Percentiles rank a stretch among this genome's conserved stretches.
Conservation (phyloP, 2,113 vertebrate species). For the Sialia sialis region DNA sequence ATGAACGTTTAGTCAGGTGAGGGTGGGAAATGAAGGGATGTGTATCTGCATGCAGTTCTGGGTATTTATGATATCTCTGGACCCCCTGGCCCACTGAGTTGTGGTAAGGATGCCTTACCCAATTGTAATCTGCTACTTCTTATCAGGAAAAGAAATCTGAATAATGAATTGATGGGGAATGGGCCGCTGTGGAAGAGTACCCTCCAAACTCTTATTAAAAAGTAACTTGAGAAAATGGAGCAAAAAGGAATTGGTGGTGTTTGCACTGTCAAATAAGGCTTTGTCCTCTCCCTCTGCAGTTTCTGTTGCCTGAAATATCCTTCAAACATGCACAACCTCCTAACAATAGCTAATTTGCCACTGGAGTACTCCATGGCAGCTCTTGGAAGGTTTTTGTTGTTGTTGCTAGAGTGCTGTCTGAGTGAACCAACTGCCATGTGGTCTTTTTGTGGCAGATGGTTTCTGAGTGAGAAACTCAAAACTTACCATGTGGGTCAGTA, state of each 20-base stretch:
- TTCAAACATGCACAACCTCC: not conserved
- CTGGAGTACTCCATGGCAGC: not conserved
- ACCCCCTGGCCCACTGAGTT: not conserved
- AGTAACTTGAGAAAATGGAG: not conserved
- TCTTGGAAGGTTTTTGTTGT: not conserved
- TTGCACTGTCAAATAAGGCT: not conserved
- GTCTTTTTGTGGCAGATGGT: not conserved
- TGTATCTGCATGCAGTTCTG: fast-evolving
- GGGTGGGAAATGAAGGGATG: not conserved
- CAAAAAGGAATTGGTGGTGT: not conserved
- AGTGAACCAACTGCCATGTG: not conserved
- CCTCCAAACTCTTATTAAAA: not conserved
- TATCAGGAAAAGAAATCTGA: not conserved
- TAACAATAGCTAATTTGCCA: not conserved
- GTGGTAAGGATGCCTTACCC: no score
- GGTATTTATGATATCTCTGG: not conserved
- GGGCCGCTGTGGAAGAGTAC: not conserved
- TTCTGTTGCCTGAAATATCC: not conserved
- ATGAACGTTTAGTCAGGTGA: not conserved
- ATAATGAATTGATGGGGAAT: not conserved
- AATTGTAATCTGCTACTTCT: not conserved
- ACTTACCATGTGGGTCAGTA: not conserved
- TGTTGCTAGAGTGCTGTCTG: not conserved
- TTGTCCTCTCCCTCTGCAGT: not conserved
- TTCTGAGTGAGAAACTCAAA: not conserved